A percentile compares a stretch with the other conserved stretches of the same genome.
These are phyloP conservation scores for Cnemophilus loriae DNA, from an alignment of 2,113 vertebrate genomes.

Conservation along the genomic window DNA sequence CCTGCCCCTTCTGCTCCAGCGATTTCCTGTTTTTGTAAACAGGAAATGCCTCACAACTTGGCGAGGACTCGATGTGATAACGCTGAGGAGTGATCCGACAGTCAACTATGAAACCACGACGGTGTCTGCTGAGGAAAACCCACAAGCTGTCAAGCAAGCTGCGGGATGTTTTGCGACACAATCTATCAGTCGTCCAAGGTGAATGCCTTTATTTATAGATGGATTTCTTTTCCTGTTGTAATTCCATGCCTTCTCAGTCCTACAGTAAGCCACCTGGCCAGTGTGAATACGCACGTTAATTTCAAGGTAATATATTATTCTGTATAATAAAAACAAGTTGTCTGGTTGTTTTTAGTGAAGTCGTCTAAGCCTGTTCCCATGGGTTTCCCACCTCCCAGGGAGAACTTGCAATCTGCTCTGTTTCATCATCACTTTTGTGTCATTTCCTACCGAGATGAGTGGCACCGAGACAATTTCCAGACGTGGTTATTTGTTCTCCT, in stretches of 20 bases:
- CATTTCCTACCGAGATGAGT: slow-evolving; percentile 58
- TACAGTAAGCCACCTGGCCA: slow-evolving; percentile 34
- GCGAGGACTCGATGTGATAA: background rate
- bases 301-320: slow-evolving; percentile 48
- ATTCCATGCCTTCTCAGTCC: background rate
- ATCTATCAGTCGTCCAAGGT: background rate
- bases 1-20: slow-evolving; percentile 23
- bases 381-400: slow-evolving; percentile 32
- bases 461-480: slow-evolving; percentile 56
- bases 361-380: slow-evolving; percentile 20
- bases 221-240: background rate
- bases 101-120: background rate
- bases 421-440: slow-evolving; percentile 59
- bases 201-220: background rate
- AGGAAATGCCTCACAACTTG: background rate
- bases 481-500: slow-evolving; percentile 38
- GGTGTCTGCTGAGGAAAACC: slow-evolving; percentile 21
- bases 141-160: slow-evolving; percentile 32
- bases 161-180: background rate
- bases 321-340: background rate
- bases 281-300: background rate
- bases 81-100: background rate
- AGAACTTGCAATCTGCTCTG: slow-evolving; percentile 54
- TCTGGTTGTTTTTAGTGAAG: slow-evolving; percentile 21
- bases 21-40: slow-evolving; percentile 39